phyloP scores from a whole-genome alignment of 2,888 invertebrate genomes.

The Trichogramma dendrolimi region DNA sequence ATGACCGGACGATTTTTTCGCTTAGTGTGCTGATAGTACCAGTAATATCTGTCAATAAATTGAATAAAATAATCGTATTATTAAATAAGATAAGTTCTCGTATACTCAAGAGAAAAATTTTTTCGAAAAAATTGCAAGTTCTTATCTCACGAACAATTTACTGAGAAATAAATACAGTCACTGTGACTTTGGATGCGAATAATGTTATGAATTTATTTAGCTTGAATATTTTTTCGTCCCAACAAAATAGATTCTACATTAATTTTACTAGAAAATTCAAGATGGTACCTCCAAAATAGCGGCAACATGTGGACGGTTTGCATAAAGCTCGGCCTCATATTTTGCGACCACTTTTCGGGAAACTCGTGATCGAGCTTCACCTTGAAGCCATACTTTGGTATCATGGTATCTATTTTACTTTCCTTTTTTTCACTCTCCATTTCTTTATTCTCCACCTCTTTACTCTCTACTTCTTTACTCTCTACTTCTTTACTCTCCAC shows the following conservation, averaged over 20 bases:
- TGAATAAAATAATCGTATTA: background rate
- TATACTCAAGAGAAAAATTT: background rate
- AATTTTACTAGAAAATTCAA: background rate
- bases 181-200: too few relatives aligned
- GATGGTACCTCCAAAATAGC: conserved; percentile 61
- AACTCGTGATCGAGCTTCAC: conserved; percentile 71
- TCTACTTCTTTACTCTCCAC: too few relatives aligned
- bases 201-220: background rate
- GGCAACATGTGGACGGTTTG: conserved; percentile 71
- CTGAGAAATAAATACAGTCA: background rate
- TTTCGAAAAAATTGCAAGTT: background rate
- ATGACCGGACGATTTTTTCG: conserved; percentile 66
- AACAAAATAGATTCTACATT: background rate
- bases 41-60: conserved; percentile 62
- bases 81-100: too few relatives aligned
- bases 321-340: conserved; percentile 61
- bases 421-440: too few relatives aligned
- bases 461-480: too few relatives aligned
- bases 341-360: conserved; percentile 69
- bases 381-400: conserved; percentile 69
- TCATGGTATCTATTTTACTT: too few relatives aligned
- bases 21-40: conserved; percentile 64
- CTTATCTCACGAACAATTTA: background rate
- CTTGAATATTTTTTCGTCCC: background rate
- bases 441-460: too few relatives aligned